These are phyloP conservation scores for Ophion ellenae DNA, from an alignment of 2,888 invertebrate species.

Conservation along the genomic window DNA sequence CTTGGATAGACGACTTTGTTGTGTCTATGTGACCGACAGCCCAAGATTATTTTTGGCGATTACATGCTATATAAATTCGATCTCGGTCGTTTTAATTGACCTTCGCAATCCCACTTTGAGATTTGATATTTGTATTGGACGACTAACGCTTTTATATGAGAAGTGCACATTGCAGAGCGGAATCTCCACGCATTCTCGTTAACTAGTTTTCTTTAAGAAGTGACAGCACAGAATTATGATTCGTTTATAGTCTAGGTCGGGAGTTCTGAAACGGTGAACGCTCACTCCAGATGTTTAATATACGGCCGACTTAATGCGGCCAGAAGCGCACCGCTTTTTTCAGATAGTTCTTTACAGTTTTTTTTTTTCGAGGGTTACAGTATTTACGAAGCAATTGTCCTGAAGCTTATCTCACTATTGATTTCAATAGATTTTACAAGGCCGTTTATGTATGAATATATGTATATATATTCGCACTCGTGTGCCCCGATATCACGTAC, in stretches of 20 bases:
- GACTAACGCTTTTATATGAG: neutral
- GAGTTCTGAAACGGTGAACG: neutral
- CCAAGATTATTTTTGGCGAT: neutral
- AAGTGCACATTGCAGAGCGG: neutral
- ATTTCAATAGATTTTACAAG: conserved; percentile 3
- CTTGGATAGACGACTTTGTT: neutral
- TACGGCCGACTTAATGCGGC: too few species aligned
- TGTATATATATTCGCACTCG: neutral
- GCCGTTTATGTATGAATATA: neutral
- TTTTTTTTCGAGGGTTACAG: too few species aligned
- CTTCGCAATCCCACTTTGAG: neutral
- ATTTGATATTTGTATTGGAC: neutral
- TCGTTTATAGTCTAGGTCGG: neutral
- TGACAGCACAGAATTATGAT: neutral
- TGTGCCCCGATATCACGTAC: neutral
- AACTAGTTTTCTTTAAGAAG: neutral
- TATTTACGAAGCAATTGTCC: conserved; percentile 8
- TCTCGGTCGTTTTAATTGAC: neutral
- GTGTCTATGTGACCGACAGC: neutral
- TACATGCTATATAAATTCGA: neutral
- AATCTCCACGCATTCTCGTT: neutral
- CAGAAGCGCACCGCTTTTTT: too few species aligned
- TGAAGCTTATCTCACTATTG: neutral
- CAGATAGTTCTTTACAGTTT: too few species aligned
- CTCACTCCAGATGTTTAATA: conserved; percentile 2